phyloP scores from a whole-genome alignment of 2,113 vertebrate genomes.

The Pelecanus crispus region DNA sequence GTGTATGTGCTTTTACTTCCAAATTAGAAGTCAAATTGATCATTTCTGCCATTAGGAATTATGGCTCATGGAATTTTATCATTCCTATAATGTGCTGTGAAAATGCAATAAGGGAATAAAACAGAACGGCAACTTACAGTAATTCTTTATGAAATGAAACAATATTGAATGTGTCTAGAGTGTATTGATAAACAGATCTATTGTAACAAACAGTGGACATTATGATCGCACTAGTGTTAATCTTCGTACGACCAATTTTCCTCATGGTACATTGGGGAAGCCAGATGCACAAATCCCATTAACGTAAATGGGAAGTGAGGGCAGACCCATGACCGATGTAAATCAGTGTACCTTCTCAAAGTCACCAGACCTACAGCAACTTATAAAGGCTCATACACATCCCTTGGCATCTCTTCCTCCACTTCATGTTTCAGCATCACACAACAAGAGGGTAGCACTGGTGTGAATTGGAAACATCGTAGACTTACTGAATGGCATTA shows the following conservation, averaged over 20 bases:
- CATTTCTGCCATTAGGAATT: conserved; percentile 46
- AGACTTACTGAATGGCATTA: neutral
- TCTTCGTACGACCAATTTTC: neutral
- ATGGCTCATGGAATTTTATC: conserved; percentile 40
- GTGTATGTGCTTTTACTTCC: neutral
- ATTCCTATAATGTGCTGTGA: conserved; percentile 36
- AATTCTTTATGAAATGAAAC: conserved; percentile 35
- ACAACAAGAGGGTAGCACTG: neutral
- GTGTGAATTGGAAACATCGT: neutral
- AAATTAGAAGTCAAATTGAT: conserved; percentile 48
- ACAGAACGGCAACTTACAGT: conserved; percentile 7
- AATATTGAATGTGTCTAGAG: conserved; percentile 24
- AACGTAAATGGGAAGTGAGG: neutral
- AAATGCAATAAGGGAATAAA: conserved; percentile 51
- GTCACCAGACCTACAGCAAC: neutral
- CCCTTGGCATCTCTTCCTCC: neutral
- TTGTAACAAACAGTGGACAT: neutral
- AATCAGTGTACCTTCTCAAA: neutral
- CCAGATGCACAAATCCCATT: neutral
- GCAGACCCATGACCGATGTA: neutral
- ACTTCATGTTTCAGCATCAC: neutral
- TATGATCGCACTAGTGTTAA: neutral
- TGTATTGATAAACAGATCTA: conserved; percentile 52
- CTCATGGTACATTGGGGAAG: neutral
- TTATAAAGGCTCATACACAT: neutral